Base-by-base conservation (phyloP, 1,140 invertebrate species). In the Whitmania pigra region DNA sequence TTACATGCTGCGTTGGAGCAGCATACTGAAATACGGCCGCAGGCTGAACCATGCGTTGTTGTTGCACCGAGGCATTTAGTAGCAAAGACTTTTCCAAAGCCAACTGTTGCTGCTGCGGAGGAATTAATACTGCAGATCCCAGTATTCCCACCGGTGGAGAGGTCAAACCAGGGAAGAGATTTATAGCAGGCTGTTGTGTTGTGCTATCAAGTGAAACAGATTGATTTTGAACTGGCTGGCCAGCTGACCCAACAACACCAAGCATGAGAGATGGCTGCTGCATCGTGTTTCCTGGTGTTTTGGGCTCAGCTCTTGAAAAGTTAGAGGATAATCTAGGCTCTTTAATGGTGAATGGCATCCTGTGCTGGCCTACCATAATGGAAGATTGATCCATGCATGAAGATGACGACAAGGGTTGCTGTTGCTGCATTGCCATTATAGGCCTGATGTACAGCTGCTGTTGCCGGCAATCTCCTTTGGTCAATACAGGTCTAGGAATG, bases 1-100 rank as follows among this genome's bases (percentile, higher is more conserved):
- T 63, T 25, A 63, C 57, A 25, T 22, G 57, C 15, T 63, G 57
- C 11, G 22, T 31, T 17, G 71, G 63, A 6, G 77, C 74, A 72
- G 73, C 71, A 40, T 69, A 73, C 72, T 85, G 83, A 3, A 86
- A 84, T 76, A 85, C 86, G 55, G 85, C 82, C 68, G 85, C 86
- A 25, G 85, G 81, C 57, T 85, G 84, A 71, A 71, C 71, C 20
- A 72, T 54, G 11, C 69, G 27, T 36, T 57, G 75, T 49, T 72
- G 75, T 17, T 60, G 55, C 11, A 31, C 22, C 15, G 29, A 63
- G 11, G 57, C 22, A 63, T 63, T 63, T 25, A 63, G 22, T 6
- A 63, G 57, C 9, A 63, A 63, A 25, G 57, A 63, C 29, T 63
- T 63, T 63, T 63, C 57, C 15, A 63, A 72, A 31, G 68, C 22